Percentiles rank a stretch among this genome's conserved stretches.
phyloP scores from a whole-genome alignment of 2,888 invertebrate genomes.

The Scelioninae gen. 2 region DNA sequence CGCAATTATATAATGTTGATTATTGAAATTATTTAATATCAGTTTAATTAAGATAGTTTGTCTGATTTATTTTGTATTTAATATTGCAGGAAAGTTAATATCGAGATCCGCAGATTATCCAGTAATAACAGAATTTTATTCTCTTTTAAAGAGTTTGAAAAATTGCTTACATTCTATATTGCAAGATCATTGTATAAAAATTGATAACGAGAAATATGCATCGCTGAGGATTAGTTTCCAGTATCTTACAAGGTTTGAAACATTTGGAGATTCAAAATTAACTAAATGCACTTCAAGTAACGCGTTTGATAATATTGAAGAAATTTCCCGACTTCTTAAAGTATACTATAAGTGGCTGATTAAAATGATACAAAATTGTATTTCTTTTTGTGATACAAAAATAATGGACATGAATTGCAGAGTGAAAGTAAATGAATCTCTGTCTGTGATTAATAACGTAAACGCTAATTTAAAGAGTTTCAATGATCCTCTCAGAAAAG shows the following conservation, averaged over 20 bases:
- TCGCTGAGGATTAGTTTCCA: constrained; percentile 76
- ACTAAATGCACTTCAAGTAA: constrained; percentile 60
- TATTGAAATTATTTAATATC: no score
- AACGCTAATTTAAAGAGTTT: constrained; percentile 58
- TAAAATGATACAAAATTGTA: constrained; percentile 75
- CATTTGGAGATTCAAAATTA: constrained; percentile 74
- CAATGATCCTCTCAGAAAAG: constrained; percentile 67
- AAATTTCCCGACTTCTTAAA: constrained; percentile 79
- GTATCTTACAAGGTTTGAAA: constrained; percentile 77
- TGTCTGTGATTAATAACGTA: constrained; percentile 66
- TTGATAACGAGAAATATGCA: constrained; percentile 75
- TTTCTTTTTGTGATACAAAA: constrained; percentile 50
- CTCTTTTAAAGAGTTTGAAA: constrained; percentile 76
- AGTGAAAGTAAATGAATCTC: constrained; percentile 65
- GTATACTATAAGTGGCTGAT: constrained; percentile 86
- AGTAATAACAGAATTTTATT: constrained; percentile 77
- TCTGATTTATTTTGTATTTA: no score
- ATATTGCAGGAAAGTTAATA: constrained; percentile 74
- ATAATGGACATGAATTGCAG: constrained; percentile 44
- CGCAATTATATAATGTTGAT: no score
- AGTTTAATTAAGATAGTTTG: no score
- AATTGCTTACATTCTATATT: constrained; percentile 75
- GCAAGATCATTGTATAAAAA: constrained; percentile 62
- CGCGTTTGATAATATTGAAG: constrained; percentile 70
- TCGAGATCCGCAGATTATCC: constrained; percentile 77